These are phyloP conservation scores for Pogonocherus hispidulus DNA, from an alignment of 2,888 invertebrate species.

Conservation along the genomic window DNA sequence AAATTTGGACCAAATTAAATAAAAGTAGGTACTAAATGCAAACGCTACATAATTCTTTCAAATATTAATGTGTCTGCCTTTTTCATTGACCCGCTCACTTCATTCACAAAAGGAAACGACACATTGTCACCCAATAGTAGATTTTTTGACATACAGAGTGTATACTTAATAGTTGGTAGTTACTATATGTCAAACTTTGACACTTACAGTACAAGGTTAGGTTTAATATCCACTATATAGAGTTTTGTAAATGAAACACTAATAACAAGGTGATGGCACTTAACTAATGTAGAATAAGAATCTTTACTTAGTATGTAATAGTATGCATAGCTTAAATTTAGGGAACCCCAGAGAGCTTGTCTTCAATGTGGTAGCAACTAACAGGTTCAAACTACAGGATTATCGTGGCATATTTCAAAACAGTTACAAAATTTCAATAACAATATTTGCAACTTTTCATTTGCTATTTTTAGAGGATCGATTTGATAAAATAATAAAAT, in stretches of 20 bases:
- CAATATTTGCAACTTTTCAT: constrained; percentile 11
- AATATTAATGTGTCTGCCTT: constrained; percentile 7
- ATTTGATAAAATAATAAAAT: constrained; percentile 16
- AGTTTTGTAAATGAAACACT: constrained; percentile 68
- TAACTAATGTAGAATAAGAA: constrained; percentile 67
- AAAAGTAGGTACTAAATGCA: constrained; percentile 20
- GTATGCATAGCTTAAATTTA: constrained; percentile 59
- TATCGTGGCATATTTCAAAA: constrained; percentile 66
- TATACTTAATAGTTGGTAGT: constrained; percentile 64
- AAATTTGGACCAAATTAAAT: neutral
- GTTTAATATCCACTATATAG: constrained; percentile 64
- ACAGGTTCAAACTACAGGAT: constrained; percentile 64
- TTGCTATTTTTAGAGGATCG: neutral
- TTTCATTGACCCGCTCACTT: constrained; percentile 5
- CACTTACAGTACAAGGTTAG: constrained; percentile 67
- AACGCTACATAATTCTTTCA: constrained; percentile 3
- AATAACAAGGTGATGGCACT: constrained; percentile 68
- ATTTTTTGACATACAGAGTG: constrained; percentile 58
- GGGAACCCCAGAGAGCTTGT: constrained; percentile 60
- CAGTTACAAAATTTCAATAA: constrained; percentile 44
- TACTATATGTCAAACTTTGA: constrained; percentile 61
- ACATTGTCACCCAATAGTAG: constrained; percentile 49
- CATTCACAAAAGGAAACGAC: constrained; percentile 36
- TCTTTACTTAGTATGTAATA: constrained; percentile 63
- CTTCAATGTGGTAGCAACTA: constrained; percentile 67